Conservation (phyloP, 2,888 invertebrate genomes). For the Elmis aenea region DNA sequence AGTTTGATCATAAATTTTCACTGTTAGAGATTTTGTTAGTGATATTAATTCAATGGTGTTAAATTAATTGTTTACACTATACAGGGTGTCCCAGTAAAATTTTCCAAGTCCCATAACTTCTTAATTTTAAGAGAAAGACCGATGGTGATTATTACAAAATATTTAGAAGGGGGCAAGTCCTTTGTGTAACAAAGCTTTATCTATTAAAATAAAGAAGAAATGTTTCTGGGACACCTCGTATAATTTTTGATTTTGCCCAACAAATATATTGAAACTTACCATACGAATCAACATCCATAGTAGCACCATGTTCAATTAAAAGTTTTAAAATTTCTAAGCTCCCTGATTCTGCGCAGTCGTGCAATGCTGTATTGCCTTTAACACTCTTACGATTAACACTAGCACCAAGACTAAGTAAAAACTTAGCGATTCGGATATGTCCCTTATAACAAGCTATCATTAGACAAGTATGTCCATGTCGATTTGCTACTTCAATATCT, state of each 20-base stretch:
- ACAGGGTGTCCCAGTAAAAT: not conserved
- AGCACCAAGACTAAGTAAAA: conserved; percentile 78
- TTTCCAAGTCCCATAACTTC: too few species aligned
- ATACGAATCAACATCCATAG: conserved; percentile 91
- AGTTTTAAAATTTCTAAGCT: conserved; percentile 88
- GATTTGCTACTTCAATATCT: conserved; percentile 94
- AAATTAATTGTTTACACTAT: not conserved
- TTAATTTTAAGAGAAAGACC: too few species aligned
- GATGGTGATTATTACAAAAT: too few species aligned
- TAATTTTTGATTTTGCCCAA: conserved; percentile 1
- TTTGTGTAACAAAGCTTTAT: too few species aligned
- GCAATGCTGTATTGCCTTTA: conserved; percentile 93
- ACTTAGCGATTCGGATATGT: conserved; percentile 85
- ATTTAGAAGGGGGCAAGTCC: too few species aligned
- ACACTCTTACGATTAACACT: conserved; percentile 90
- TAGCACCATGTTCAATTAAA: conserved; percentile 80
- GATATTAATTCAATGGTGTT: too few species aligned
- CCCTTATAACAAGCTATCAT: conserved; percentile 99
- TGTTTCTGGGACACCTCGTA: not conserved
- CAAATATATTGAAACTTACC: conserved; percentile 56
- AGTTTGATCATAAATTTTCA: not conserved
- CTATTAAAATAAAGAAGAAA: conserved; percentile 1
- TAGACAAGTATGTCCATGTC: conserved; percentile 92
- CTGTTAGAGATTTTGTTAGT: not conserved
- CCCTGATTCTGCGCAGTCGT: conserved; percentile 96